These are phyloP conservation scores for Mastigias papua DNA, from an alignment of 30 jellyfish, hydroid and myxozoan genomes.

Conservation along the genomic window DNA sequence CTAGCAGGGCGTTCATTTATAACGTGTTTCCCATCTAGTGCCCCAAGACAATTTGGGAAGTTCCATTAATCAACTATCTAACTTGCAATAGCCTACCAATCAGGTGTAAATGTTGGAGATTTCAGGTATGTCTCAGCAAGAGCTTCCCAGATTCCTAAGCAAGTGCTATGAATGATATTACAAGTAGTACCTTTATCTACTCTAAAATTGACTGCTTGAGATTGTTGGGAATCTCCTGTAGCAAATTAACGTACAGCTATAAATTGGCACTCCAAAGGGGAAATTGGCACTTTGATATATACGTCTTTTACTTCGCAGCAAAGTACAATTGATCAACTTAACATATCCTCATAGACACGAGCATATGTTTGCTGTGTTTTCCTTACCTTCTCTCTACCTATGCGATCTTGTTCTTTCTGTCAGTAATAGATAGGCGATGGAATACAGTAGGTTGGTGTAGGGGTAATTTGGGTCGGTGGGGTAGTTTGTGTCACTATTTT, in stretches of 20 bases:
- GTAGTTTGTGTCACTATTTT: no score
- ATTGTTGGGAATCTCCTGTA: constrained; percentile 50
- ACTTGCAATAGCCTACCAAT: constrained; percentile 40
- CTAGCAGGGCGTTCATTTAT: constrained; percentile 51
- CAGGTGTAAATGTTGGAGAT: constrained; percentile 16
- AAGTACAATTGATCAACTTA: no score
- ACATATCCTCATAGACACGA: no score
- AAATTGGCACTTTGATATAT: constrained; percentile 7
- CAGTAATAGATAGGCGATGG: no score
- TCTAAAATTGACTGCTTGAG: constrained; percentile 39
- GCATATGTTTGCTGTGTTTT: no score
- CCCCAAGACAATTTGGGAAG: constrained; percentile 69
- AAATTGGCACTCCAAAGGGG: constrained; percentile 27
- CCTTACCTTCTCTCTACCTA: no score
- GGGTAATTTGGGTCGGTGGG: no score
- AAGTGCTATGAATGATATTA: constrained; percentile 42
- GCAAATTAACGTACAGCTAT: constrained; percentile 13
- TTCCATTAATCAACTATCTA: constrained; percentile 55
- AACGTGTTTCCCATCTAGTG: constrained; percentile 63
- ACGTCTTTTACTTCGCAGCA: no score
- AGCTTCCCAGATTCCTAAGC: constrained; percentile 54
- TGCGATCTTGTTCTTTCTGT: no score
- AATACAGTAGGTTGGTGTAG: no score
- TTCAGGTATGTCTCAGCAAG: constrained; percentile 28
- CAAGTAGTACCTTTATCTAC: constrained; percentile 48